Conservation (phyloP, 2,797 vertebrate genomes). For the Hipposideros larvatus region DNA sequence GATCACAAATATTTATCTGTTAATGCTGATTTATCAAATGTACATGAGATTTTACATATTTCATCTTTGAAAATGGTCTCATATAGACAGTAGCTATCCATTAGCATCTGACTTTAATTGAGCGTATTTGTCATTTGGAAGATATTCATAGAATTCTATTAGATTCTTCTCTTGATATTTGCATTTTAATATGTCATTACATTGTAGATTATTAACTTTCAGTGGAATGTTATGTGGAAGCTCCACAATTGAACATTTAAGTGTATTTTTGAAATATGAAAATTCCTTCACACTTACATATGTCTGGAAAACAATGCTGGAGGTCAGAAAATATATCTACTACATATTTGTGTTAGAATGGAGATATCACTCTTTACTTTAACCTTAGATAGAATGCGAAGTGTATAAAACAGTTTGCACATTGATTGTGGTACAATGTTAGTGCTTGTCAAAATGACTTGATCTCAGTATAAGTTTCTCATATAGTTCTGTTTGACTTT, state of each 20-base stretch:
- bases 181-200: not conserved
- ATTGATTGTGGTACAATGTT: not conserved
- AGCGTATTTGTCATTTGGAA: not conserved
- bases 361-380: constrained; percentile 22
- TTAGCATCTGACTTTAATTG: not conserved
- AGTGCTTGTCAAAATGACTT: constrained; percentile 33
- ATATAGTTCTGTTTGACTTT: not conserved
- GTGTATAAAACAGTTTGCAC: not conserved
- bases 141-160: not conserved
- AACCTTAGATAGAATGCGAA: not conserved
- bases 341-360: not conserved
- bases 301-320: not conserved
- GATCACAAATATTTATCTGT: not conserved
- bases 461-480: not conserved
- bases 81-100: not conserved
- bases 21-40: not conserved
- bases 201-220: constrained; percentile 25
- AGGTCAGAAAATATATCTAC: not conserved
- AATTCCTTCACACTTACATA: not conserved
- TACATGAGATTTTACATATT: not conserved
- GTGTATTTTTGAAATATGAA: not conserved
- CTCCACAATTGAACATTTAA: not conserved
- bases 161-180: constrained; percentile 14
- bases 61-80: constrained; percentile 12
- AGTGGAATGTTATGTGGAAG: not conserved